Evolutionary conservation across 2,888 invertebrate genomes (phyloP).

Genomic region (Pocota personata): DNA sequence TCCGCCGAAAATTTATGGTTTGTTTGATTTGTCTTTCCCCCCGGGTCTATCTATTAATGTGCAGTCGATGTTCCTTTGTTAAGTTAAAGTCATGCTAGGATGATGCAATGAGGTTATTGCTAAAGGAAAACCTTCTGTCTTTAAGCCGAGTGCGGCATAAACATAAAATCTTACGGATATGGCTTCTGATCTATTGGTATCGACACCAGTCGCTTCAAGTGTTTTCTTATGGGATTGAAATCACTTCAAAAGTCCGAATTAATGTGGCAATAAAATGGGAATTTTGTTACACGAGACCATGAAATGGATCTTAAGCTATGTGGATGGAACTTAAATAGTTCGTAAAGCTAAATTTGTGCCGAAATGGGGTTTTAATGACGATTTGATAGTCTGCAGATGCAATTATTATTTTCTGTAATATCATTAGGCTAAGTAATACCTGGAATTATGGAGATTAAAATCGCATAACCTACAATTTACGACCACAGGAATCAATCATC

Average conservation of each 20-base stretch:
- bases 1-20: conserved; percentile 18
- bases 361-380: too few relatives aligned
- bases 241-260: background rate
- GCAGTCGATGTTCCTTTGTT: conserved; percentile 6
- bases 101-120: conserved; percentile 23
- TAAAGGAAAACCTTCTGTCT: background rate
- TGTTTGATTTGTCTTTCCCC: background rate
- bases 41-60: background rate
- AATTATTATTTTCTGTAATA: too few relatives aligned
- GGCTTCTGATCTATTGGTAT: background rate
- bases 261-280: background rate
- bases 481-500: too few relatives aligned
- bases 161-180: too few relatives aligned
- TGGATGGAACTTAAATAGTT: background rate
- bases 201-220: background rate
- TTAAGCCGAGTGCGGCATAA: background rate
- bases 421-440: too few relatives aligned
- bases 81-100: background rate
- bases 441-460: too few relatives aligned
- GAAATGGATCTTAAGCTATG: background rate
- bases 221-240: background rate
- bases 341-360: too few relatives aligned
- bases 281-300: background rate
- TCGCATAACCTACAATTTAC: too few relatives aligned
- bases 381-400: too few relatives aligned